phyloP scores from a whole-genome alignment of 2,113 vertebrate species.

The Chionomys nivalis region DNA sequence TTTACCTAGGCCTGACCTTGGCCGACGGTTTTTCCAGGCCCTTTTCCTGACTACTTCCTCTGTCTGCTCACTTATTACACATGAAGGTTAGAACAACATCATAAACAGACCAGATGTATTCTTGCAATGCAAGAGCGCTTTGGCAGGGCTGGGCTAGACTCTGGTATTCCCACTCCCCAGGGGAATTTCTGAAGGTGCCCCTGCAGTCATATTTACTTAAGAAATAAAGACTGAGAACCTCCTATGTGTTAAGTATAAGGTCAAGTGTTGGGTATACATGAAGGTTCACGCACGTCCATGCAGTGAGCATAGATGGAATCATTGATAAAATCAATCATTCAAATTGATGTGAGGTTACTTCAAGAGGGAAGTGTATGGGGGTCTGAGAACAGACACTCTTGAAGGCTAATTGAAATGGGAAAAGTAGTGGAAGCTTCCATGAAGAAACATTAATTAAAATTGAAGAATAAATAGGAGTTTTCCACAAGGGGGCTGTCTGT shows the following conservation, averaged over 20 bases:
- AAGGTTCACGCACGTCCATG: background rate
- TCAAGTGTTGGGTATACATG: background rate
- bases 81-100: constrained; percentile 38
- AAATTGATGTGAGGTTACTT: background rate
- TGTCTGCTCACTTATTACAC: background rate
- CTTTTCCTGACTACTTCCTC: background rate
- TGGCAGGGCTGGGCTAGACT: background rate
- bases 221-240: background rate
- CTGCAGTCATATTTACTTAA: background rate
- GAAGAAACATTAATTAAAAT: background rate
- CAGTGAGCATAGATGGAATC: background rate
- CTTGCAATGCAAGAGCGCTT: constrained; percentile 1
- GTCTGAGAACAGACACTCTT: background rate
- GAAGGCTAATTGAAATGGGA: background rate
- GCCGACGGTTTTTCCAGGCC: background rate
- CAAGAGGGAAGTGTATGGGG: background rate
- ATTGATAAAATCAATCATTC: background rate
- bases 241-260: background rate
- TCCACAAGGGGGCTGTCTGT: background rate
- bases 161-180: background rate
- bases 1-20: background rate
- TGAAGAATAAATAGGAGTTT: background rate
- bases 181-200: background rate
- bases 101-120: constrained; percentile 42
- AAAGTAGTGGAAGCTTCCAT: background rate